phyloP scores from a whole-genome alignment of 2,888 invertebrate species.

The Meteorus colon region DNA sequence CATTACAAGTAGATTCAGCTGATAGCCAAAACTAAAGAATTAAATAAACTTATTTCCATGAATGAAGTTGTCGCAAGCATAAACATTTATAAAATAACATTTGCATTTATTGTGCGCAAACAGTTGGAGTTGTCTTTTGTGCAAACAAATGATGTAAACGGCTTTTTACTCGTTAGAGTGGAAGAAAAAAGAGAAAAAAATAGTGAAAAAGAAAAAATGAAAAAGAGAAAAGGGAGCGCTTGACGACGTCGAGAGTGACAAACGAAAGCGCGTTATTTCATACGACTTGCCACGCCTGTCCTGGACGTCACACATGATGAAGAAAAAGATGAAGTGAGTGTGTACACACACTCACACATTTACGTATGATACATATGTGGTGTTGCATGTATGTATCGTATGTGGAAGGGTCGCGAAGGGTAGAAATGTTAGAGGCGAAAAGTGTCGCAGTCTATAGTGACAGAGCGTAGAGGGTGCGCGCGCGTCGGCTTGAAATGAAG shows the following conservation, averaged over 20 bases:
- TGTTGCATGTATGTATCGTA: background rate
- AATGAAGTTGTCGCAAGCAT: background rate
- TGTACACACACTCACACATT: background rate
- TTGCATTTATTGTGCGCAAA: slow-evolving; percentile 19
- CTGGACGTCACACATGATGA: slow-evolving; percentile 19
- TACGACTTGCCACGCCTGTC: slow-evolving; percentile 34
- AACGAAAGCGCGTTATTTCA: slow-evolving; percentile 37
- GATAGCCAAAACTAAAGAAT: background rate
- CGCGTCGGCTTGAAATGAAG: slow-evolving; percentile 1
- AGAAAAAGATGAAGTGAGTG: slow-evolving; percentile 15
- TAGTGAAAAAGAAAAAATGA: background rate
- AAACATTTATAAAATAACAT: background rate
- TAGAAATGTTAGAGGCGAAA: background rate
- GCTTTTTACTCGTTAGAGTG: slow-evolving; percentile 26
- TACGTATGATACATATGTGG: background rate
- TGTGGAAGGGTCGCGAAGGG: background rate
- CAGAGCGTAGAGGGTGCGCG: background rate
- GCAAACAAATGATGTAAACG: slow-evolving; percentile 13
- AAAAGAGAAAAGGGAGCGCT: slow-evolving; percentile 12
- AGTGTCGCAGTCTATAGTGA: slow-evolving; percentile 22
- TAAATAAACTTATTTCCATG: background rate
- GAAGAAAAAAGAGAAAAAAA: background rate
- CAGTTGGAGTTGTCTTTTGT: background rate
- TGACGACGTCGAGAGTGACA: slow-evolving; percentile 32
- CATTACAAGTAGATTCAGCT: background rate